These are phyloP conservation scores for Eucriotettix oculatus DNA, from an alignment of 2,888 invertebrate species.

Conservation along the genomic window DNA sequence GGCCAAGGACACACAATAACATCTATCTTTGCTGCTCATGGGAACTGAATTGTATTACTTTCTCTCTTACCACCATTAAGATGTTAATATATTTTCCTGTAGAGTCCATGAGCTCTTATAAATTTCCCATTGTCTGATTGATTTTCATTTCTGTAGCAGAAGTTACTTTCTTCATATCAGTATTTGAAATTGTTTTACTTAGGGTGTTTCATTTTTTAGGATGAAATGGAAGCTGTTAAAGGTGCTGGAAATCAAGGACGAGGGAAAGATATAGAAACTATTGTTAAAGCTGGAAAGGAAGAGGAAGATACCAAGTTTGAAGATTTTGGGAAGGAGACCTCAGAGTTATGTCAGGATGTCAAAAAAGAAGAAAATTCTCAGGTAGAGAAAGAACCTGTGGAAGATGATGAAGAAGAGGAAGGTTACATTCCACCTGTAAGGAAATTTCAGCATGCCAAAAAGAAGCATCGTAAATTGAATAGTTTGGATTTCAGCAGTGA, in stretches of 20 bases:
- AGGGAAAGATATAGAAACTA: constrained; percentile 86
- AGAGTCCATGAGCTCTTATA: too few species aligned
- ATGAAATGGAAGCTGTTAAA: constrained; percentile 55
- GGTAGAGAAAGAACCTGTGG: constrained; percentile 20
- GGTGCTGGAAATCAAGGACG: constrained; percentile 67
- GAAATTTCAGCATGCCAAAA: constrained; percentile 21
- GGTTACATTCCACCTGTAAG: constrained; percentile 8
- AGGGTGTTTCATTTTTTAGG: constrained; percentile 23
- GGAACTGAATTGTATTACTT: too few species aligned
- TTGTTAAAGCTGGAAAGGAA: constrained; percentile 57
- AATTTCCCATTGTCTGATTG: not conserved
- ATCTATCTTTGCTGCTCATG: too few species aligned
- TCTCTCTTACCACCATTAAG: too few species aligned
- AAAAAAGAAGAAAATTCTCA: constrained; percentile 4
- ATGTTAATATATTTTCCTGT: too few species aligned
- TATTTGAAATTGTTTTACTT: not conserved
- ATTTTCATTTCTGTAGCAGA: not conserved
- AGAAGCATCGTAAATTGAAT: constrained; percentile 61
- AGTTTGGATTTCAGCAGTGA: constrained; percentile 63
- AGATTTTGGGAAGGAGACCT: not conserved
- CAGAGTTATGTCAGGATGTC: not conserved
- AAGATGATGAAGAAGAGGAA: constrained; percentile 21
- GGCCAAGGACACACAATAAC: too few species aligned
- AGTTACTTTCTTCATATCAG: not conserved
- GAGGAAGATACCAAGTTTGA: constrained; percentile 23